Evolutionary conservation across 2,113 vertebrate species (phyloP), one percentile per base, ranked within the genome.

Genomic region (Pterocles gutturalis): DNA sequence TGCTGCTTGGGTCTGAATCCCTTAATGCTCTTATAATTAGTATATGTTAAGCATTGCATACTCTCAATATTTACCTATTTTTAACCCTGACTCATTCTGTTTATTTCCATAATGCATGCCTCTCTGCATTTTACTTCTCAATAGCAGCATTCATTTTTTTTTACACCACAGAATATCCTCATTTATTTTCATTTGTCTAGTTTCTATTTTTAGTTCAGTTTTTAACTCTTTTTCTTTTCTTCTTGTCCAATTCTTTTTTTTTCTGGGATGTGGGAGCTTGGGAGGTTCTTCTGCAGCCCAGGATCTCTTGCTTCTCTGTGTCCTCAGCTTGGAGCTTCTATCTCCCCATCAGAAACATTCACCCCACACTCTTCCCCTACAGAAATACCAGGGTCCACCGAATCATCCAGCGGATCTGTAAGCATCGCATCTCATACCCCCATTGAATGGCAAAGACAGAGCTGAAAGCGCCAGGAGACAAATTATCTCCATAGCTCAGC

Each of bases 81-180:
- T 96, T 93, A 93, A 82, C 64, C 55, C 90, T 89, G 85, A 81
- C 92, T 90, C 88, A 96, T 24, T 81, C 82, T 92, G 80, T 92
- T 95, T 88, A 73, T 89, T 86, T 89, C 90, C 72, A 48, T 64
- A 92, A 71, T 8, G 11, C 16, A 7, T 70, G 15, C 46, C 58
- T 88, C 69, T 38, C 67, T 58, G 6, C 8, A 41, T 49, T 83
- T 95, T 87, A 76, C 57, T 79, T 69, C 49, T 76, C 70, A 48
- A 64, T 72, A 79, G 21, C 70, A 6, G 1, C 62, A 69, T 53
- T 85, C 53, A 61, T 87, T 75, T 87, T 75, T 87, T 83, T 71
- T 64, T 22, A 49, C 92, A 60, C 7, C 0, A 18, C 31, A 81
- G 55, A 83, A 71, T 28, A 87, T 24, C 48, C 33, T 84, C 7